Evolutionary conservation across 1,140 invertebrate species (phyloP).

Genomic region (Micrasema longulum): DNA sequence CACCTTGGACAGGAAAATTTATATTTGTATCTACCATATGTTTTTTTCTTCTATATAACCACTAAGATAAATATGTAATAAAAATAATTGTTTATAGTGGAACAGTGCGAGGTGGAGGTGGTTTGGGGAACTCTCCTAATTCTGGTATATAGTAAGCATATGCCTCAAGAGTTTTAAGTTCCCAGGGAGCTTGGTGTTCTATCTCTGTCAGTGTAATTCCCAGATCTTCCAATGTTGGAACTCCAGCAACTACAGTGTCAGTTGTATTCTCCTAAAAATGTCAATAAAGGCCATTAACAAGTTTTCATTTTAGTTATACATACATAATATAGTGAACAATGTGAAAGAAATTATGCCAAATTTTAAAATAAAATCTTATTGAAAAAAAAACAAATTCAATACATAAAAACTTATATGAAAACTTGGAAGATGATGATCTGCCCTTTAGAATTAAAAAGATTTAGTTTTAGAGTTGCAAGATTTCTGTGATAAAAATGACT

Average conservation of each 20-base stretch:
- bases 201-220: conserved; percentile 81
- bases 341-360: neutral
- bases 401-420: neutral
- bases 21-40: too few relatives aligned
- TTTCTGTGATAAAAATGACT: too few relatives aligned
- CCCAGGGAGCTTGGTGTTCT: conserved; percentile 84
- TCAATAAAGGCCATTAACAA: too few relatives aligned
- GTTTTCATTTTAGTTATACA: too few relatives aligned
- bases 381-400: neutral
- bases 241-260: conserved; percentile 73
- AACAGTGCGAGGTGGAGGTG: conserved; percentile 68
- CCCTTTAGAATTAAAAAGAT: neutral
- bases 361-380: too few relatives aligned
- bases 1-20: neutral
- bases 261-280: conserved; percentile 80
- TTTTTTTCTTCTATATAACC: too few relatives aligned
- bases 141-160: conserved; percentile 79
- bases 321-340: neutral
- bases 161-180: conserved; percentile 75
- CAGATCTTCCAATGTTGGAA: conserved; percentile 89
- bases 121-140: conserved; percentile 79
- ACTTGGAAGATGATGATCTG: neutral
- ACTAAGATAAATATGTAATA: too few relatives aligned
- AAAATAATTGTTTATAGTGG: neutral
- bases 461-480: conserved; percentile 1